These are phyloP conservation scores for Nibea coibor DNA, from an alignment of 2,113 vertebrate species.

Conservation along the genomic window DNA sequence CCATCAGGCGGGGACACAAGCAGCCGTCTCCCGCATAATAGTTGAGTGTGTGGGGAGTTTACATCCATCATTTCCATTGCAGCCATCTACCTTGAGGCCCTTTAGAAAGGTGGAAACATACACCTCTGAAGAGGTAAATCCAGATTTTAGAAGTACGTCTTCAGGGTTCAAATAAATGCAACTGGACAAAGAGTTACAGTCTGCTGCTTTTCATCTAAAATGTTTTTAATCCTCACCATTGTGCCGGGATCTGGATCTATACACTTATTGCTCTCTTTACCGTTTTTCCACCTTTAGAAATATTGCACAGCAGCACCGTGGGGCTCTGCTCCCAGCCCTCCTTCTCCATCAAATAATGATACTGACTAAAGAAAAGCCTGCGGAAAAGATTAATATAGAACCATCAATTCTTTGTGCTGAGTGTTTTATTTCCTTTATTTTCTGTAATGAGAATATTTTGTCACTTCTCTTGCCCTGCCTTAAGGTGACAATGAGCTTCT, in stretches of 20 bases:
- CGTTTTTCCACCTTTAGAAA: conserved; percentile 1
- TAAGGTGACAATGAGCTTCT: conserved; percentile 28
- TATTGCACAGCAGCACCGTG: not conserved
- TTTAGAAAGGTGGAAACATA: not conserved
- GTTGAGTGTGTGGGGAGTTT: too few species aligned
- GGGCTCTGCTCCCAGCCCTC: not conserved
- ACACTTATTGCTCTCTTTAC: not conserved
- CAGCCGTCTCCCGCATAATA: too few species aligned
- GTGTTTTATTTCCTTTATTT: conserved; percentile 15
- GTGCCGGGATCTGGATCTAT: not conserved
- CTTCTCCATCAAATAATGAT: conserved; percentile 15
- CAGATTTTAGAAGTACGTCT: not conserved
- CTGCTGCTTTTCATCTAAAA: not conserved
- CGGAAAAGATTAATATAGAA: conserved; percentile 14
- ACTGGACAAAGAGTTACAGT: not conserved
- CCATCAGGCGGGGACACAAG: too few species aligned
- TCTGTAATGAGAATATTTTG: conserved; percentile 26
- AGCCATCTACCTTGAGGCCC: not conserved
- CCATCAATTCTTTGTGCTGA: not conserved
- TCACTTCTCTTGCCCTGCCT: conserved; percentile 18
- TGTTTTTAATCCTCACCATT: not conserved
- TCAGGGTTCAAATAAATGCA: not conserved
- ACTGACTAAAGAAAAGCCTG: not conserved
- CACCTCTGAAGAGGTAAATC: conserved; percentile 1
- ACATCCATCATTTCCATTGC: too few species aligned